Conservation (phyloP, 1,140 invertebrate species). For the Helicoverpa zea region DNA sequence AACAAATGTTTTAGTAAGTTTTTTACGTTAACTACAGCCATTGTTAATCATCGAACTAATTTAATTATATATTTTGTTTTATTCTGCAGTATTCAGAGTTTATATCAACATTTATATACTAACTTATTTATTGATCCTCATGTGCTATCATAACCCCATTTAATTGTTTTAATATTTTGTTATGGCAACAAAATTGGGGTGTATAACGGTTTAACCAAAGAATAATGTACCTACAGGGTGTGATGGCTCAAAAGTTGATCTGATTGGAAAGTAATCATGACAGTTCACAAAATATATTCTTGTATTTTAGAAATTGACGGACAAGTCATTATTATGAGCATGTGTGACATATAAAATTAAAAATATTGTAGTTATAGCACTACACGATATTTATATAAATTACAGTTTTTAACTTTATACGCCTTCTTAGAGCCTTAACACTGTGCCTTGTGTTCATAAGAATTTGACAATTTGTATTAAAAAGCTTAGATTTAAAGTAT, state of each 20-base stretch:
- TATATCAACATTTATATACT: neutral
- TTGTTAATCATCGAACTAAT: constrained; percentile 23
- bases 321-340: no score
- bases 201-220: constrained; percentile 37
- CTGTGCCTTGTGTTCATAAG: constrained; percentile 20
- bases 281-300: constrained; percentile 17
- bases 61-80: neutral
- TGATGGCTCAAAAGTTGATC: constrained; percentile 31
- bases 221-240: constrained; percentile 43
- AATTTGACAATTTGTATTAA: constrained; percentile 2
- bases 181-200: neutral
- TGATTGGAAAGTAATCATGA: constrained; percentile 39
- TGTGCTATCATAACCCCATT: neutral
- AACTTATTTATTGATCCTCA: neutral
- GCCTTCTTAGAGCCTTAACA: constrained; percentile 21
- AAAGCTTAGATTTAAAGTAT: neutral
- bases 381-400: constrained; percentile 1
- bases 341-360: no score
- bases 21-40: constrained; percentile 1
- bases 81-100: neutral
- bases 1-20: neutral
- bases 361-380: neutral
- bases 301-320: no score
- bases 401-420: neutral
- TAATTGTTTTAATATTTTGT: neutral